Evolutionary conservation across 2,888 invertebrate species (phyloP).

Genomic region (Rhogogaster chlorosoma): DNA sequence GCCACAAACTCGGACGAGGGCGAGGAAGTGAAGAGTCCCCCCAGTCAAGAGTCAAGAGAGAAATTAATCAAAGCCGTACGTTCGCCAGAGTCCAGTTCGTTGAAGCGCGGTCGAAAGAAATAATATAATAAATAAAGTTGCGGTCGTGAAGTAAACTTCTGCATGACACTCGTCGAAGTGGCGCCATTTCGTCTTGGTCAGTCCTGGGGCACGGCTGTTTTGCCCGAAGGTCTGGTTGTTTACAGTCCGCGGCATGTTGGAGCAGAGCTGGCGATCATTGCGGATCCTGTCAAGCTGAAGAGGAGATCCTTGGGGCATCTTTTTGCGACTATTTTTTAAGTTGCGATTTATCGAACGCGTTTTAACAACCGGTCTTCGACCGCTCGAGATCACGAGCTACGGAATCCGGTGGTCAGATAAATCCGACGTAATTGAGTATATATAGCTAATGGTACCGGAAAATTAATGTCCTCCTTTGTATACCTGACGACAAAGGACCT

Average conservation of each 20-base stretch:
- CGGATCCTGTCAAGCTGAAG: background rate
- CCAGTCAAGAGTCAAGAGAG: constrained; percentile 44
- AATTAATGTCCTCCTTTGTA: constrained; percentile 45
- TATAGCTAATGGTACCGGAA: constrained; percentile 33
- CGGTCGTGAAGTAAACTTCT: constrained; percentile 44
- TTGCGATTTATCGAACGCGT: constrained; percentile 20
- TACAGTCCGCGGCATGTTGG: background rate
- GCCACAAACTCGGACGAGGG: constrained; percentile 4
- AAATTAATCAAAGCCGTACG: constrained; percentile 46
- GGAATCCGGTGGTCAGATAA: background rate
- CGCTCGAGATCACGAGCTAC: background rate
- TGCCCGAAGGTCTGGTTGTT: constrained; percentile 11
- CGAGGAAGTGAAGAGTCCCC: constrained; percentile 43
- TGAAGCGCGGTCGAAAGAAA: constrained; percentile 37
- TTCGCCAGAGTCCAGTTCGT: constrained; percentile 13
- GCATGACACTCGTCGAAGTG: constrained; percentile 48
- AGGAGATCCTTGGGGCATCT: background rate
- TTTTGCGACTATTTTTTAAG: background rate
- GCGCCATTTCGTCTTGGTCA: constrained; percentile 40
- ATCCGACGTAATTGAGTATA: constrained; percentile 42
- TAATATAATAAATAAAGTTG: constrained; percentile 50
- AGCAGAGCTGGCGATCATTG: background rate
- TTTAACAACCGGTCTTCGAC: constrained; percentile 22
- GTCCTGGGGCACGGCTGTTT: background rate
- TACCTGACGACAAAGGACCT: background rate